Evolutionary conservation across 2,113 vertebrate species (phyloP).

Genomic region (Microtus ochrogaster): DNA sequence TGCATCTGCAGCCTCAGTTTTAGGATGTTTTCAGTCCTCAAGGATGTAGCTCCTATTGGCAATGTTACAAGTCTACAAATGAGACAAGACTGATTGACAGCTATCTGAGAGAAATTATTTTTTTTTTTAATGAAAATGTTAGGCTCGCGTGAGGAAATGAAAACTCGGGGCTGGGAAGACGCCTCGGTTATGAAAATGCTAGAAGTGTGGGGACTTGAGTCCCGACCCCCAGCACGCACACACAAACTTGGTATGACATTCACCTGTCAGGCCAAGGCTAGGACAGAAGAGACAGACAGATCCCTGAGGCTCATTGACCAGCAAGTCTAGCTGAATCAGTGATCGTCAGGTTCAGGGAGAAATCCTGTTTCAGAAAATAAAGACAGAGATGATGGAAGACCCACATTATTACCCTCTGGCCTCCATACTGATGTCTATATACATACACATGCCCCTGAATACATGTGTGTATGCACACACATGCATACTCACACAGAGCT

Average conservation of each 20-base stretch:
- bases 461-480: neutral
- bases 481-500: neutral
- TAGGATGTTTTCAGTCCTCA: too few species aligned
- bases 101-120: too few species aligned
- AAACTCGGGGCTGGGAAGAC: neutral
- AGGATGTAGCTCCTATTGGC: neutral
- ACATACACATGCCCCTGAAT: neutral
- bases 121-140: neutral
- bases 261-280: neutral
- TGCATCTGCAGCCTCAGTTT: neutral
- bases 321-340: neutral
- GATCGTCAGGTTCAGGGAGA: neutral
- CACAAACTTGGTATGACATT: neutral
- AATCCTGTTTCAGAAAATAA: neutral
- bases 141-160: too few species aligned
- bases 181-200: too few species aligned
- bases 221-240: neutral
- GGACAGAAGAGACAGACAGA: neutral
- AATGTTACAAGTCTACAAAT: neutral
- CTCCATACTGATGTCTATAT: neutral
- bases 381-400: neutral
- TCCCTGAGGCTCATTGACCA: neutral
- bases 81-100: neutral
- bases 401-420: too few species aligned
- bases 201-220: neutral